Evolutionary conservation across 2,113 vertebrate genomes (phyloP), one percentile per base, ranked within the genome.

Genomic region (Cephalopterus ornatus): DNA sequence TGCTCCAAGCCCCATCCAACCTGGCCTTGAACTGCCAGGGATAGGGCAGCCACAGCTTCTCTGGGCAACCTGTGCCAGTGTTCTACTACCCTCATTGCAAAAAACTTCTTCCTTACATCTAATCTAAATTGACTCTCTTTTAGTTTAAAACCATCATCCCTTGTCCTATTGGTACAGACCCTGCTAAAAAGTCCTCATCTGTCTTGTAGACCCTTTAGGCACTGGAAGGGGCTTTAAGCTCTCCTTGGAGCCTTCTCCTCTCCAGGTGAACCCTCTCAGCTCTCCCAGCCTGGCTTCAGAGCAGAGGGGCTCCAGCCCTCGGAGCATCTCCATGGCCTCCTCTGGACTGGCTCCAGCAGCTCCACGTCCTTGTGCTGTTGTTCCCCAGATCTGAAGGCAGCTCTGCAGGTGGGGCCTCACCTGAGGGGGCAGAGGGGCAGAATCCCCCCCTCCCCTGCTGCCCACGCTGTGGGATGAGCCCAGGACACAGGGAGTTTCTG

Each of bases 271-370:
- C 41, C 12, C 5, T 3, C n/a, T 26, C 79, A 90, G 41, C 26
- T 63, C 21, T 76, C 71, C 14, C 47, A 76, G 32, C 8, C 47
- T 41, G 30, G 24, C 19, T 47, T 20, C 39, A 47, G 24, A 68
- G 71, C 53, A 76, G 24, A 74, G 10, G 37, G 30, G 3, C 35
- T 76, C 9, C 47, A 90, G 71, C 12, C 5, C 47, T 55, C 0
- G 1, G n/a, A 55, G 0, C 17, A 70, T 1, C 14, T 90, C n/a
- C 0, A 0, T 32, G n/a, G 41, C 9, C 8, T 76, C 30, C 72
- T 76, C 47, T 70, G 49, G 47, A 62, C 6, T 63, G 18, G 1
- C 26, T 62, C 17, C 63, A 62, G 63, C 24, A 83, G 41, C 14
- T 62, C 62, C 71, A 62, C 0, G 1, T 35, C 26, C 18, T n/a